Evolutionary conservation across 2,113 vertebrate genomes (phyloP).

Genomic region (Tetraodon nigroviridis): DNA sequence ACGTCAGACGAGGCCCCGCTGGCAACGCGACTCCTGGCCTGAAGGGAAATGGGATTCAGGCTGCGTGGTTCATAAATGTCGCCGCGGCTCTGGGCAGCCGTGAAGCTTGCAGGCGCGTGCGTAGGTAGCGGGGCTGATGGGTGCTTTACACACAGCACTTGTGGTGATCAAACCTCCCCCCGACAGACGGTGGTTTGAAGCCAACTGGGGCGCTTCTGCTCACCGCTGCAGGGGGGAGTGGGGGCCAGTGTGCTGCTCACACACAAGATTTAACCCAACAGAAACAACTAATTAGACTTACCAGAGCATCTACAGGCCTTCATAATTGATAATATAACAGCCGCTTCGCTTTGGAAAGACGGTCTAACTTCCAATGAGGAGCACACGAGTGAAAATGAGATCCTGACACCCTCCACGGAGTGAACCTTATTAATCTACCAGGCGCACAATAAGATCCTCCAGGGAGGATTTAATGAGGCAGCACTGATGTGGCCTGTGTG

Average conservation of each 20-base stretch:
- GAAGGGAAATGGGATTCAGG: conserved; percentile 46
- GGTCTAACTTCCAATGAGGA: conserved; percentile 3
- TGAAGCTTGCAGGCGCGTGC: conserved; percentile 46
- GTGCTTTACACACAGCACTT: conserved; percentile 24
- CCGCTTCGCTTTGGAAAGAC: too few relatives aligned
- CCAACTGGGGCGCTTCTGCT: conserved; percentile 45
- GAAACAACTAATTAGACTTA: conserved; percentile 21
- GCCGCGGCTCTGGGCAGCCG: conserved; percentile 34
- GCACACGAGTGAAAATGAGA: conserved; percentile 27
- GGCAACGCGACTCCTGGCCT: conserved; percentile 14
- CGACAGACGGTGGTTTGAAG: conserved; percentile 46
- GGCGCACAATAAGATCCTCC: conserved; percentile 37
- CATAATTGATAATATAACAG: too few relatives aligned
- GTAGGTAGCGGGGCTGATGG: conserved; percentile 56
- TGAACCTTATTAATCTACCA: conserved; percentile 47
- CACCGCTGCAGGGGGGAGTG: conserved; percentile 6
- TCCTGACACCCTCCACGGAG: conserved; percentile 27
- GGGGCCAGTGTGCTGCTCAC: conserved; percentile 19
- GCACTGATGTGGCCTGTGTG: conserved; percentile 36
- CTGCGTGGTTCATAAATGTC: conserved; percentile 49
- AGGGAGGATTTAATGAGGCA: conserved; percentile 43
- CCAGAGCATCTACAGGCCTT: too few relatives aligned
- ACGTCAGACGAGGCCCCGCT: conserved; percentile 2
- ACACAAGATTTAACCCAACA: conserved; percentile 33
- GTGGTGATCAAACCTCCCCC: conserved; percentile 54